A percentile compares a stretch with the other conserved stretches of the same genome.
Evolutionary conservation across 2,888 invertebrate species (phyloP).

Genomic region (Acanthosoma haemorrhoidale): DNA sequence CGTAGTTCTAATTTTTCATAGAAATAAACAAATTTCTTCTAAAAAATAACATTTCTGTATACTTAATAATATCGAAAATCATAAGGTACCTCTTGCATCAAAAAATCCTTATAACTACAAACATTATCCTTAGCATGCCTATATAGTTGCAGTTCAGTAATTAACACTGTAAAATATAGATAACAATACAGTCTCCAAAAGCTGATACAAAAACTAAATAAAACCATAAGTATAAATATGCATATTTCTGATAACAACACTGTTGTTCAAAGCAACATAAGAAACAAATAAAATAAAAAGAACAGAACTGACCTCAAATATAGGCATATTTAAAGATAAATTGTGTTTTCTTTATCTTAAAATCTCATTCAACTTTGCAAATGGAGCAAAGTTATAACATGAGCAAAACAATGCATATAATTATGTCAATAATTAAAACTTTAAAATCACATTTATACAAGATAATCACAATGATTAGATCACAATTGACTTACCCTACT

Average conservation of each 20-base stretch:
- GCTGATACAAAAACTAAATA: neutral
- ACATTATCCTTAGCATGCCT: conserved; percentile 11
- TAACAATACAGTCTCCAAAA: neutral
- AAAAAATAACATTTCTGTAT: conserved; percentile 26
- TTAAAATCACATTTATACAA: conserved; percentile 26
- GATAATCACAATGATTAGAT: conserved; percentile 34
- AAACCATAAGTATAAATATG: neutral
- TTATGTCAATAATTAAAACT: conserved; percentile 29
- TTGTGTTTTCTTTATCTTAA: conserved; percentile 2
- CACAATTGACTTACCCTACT: conserved; percentile 31
- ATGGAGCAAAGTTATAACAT: conserved; percentile 17
- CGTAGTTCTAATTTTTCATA: neutral
- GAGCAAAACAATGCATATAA: conserved; percentile 34
- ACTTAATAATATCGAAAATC: conserved; percentile 26
- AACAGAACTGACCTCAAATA: conserved; percentile 17
- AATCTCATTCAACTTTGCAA: conserved; percentile 16
- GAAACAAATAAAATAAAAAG: neutral
- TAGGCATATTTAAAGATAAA: conserved; percentile 13
- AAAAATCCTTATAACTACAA: conserved; percentile 16
- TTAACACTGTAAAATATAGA: neutral
- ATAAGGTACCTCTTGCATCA: conserved; percentile 31
- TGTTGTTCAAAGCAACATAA: neutral
- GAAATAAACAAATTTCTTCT: conserved; percentile 20
- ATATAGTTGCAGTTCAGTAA: conserved; percentile 14
- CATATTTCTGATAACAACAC: neutral